Base-by-base conservation (phyloP, 2,113 vertebrate species). In the Myrmophylax atrothorax region DNA sequence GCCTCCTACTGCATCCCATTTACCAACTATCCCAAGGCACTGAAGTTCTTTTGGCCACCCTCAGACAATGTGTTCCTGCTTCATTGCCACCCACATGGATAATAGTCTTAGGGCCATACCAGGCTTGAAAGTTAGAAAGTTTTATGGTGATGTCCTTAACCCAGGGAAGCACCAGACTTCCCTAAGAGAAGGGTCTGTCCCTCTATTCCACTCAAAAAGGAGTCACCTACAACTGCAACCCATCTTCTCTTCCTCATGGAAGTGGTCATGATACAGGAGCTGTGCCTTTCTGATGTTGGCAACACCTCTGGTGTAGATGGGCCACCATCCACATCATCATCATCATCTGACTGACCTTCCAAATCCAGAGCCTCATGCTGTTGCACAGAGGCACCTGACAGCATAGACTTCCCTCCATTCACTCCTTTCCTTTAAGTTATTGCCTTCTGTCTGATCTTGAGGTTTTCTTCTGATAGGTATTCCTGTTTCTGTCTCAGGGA, bases 211-310 rank as follows among this genome's bases (percentile, higher is more conserved):
- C n/a, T 58, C 42, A 47, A 12, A 56, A 46, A 9, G 26, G 13
- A 56, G 42, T 33, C 22, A 26, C 14, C 24, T 14, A 35, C 28
- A 70, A 22, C 7, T 52, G 17, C 33, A 52, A 59, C 18, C 7
- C 25, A 18, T 33, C 7, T 46, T 63, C 58, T 63, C 9, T 75
- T 69, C 35, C 15, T 63, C 0, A 0, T 47, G 55, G n/a, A 63
- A 33, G 9, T 24, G 29, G 18, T 46, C 20, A 24, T 47, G 44
- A 42, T 12, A 28, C 0, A 8, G 0, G 14, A 8, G 4, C 2
- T 18, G 52, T 22, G 12, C 15, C 31, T 49, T 85, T 85, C 56
- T 70, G 29, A 18, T 8, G 8, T 5, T 29, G 50, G 29, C n/a
- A 75, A 18, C 38, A 14, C 3, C 20, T 75, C 25, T 69, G 20